Evolutionary conservation across 2,888 invertebrate species (phyloP), one percentile per base, ranked within the genome.

Genomic region (Orthosia gracilis): DNA sequence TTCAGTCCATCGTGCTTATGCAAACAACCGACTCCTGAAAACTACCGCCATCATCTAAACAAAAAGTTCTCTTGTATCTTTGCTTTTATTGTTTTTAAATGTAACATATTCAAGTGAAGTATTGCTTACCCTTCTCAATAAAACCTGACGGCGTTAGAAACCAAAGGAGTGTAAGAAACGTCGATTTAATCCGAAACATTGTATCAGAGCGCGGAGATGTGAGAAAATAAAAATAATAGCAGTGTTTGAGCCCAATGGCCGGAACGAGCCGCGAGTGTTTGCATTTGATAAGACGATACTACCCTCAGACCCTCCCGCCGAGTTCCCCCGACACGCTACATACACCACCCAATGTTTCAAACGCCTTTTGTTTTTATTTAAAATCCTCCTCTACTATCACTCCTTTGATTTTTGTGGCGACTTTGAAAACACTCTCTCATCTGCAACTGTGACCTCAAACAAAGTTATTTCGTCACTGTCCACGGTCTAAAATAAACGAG

Each of bases 241-340:
- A 87, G 90, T 85, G 90, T 92, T 88, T 88, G 91, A 92, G 94
- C 93, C 90, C 95, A 96, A 94, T 94, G 95, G 93, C 93, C 93
- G 95, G 94, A 94, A 95, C 93, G 92, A 87, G 86, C 86, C 89
- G 89, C 92, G 95, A 95, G 96, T 96, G 96, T 96, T 94, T 93
- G 94, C 94, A 93, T 94, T 94, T 94, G 96, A 96, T 96, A 96
- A 96, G 96, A 85, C 86, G 87, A 89, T 85, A 84, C 84, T 70
- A 73, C 85, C 76, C 80, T 80, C 80, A 40, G 40, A 40, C 83
- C 75, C 63, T 85, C 83, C 83, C 74, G 23, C 45, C n/a, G 71
- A 85, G 87, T 90, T 85, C 81, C 80, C 79, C 81, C 84, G 86
- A 82, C 70, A 85, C 87, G 79, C 75, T 82, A 87, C 68, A 78